Evolutionary conservation across 2,888 invertebrate genomes (phyloP).

Genomic region (Cataglyphis altisquamis): DNA sequence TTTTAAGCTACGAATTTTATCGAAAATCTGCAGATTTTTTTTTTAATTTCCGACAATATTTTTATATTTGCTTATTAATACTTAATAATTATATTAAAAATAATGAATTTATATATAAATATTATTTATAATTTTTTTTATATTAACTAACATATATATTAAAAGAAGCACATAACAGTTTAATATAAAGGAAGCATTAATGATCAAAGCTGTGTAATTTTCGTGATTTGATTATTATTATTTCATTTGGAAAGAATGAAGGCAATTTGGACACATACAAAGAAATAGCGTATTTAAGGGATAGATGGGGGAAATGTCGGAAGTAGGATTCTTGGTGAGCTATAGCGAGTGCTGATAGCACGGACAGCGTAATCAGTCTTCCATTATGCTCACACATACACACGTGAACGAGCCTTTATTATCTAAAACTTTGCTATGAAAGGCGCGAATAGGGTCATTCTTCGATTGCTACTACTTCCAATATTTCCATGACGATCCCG

Average conservation of each 20-base stretch:
- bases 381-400: constrained; percentile 70
- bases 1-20: background rate
- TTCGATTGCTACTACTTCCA: constrained; percentile 62
- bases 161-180: background rate
- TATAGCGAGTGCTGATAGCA: constrained; percentile 66
- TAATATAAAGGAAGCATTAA: background rate
- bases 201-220: background rate
- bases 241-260: background rate
- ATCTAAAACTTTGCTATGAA: constrained; percentile 58
- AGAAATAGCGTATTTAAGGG: constrained; percentile 61
- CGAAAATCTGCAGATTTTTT: constrained; percentile 4
- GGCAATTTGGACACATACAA: constrained; percentile 25
- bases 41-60: background rate
- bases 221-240: background rate
- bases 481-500: constrained; percentile 43
- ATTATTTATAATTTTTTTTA: background rate
- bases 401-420: constrained; percentile 68
- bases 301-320: constrained; percentile 55
- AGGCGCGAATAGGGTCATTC: constrained; percentile 63
- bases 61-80: background rate
- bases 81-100: background rate
- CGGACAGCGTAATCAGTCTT: constrained; percentile 73
- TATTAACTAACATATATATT: background rate
- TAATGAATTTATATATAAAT: background rate
- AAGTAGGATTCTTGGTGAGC: constrained; percentile 70